Evolutionary conservation across 2,113 vertebrate species (phyloP).

Genomic region (Anser brachyrhynchus): DNA sequence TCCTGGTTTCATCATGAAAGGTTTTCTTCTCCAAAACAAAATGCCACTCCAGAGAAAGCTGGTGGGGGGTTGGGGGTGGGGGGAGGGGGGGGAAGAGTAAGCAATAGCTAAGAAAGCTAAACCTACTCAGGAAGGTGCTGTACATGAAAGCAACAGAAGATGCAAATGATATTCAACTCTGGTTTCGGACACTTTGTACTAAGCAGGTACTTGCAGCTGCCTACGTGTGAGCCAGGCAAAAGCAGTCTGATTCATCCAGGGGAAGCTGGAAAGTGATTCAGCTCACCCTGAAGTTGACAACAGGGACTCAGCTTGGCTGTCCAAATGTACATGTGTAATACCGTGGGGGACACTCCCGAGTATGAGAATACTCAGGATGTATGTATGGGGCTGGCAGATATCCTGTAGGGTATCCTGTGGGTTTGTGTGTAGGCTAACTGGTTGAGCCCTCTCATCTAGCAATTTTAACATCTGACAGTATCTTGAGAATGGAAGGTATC

Average conservation of each 20-base stretch:
- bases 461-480: neutral
- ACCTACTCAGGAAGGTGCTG: neutral
- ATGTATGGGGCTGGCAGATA: no score
- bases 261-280: neutral
- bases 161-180: neutral
- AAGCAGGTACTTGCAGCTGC: rapidly evolving
- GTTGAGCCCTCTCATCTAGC: neutral
- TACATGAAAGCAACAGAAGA: neutral
- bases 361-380: rapidly evolving
- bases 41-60: neutral
- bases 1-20: neutral
- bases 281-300: neutral
- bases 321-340: rapidly evolving
- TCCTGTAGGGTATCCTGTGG: neutral
- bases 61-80: no score
- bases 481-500: neutral
- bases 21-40: neutral
- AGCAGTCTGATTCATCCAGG: neutral
- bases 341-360: neutral
- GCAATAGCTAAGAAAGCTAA: neutral
- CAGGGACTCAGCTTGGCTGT: neutral
- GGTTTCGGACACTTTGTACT: rapidly evolving
- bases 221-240: neutral
- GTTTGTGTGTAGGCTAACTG: neutral
- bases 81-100: neutral